Evolutionary conservation across 2,113 vertebrate species (phyloP), one percentile per base, ranked within the genome.

Genomic region (Macroglossus sobrinus): DNA sequence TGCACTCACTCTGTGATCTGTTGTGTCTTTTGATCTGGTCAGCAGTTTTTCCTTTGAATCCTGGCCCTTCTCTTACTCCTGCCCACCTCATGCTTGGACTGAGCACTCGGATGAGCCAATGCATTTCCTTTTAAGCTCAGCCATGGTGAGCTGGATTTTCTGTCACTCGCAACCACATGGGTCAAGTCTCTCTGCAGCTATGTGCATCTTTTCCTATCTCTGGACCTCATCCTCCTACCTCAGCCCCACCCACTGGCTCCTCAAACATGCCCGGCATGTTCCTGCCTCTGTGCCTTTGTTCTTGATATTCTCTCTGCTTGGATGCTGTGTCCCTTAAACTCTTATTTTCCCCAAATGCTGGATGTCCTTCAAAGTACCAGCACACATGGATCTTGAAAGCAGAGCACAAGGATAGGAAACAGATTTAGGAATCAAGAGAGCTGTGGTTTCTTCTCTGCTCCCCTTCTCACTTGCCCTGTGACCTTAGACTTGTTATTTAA

Each of bases 221-320:
- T 11, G 6, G 22, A 7, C 18, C 18, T 30, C 22, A 88, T 5
- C 24, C 8, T 13, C n/a, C 7, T 2, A 3, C 45, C 35, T 12
- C 6, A 22, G n/a, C 9, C 40, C 30, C 28, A 10, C 14, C 0
- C 0, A 16, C 30, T 21, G 50, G 61, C 68, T 66, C 81, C 47
- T 76, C 43, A 5, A 11, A 74, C 16, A 15, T 3, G 11, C 43
- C 21, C 7, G 3, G 33, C 6, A 33, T 1, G 0, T 15, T 38
- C 33, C 57, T 13, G 5, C 3, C 28, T 43, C 35, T 11, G 11
- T 4, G 16, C 13, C 35, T 72, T 66, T 16, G 22, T 21, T 74
- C 45, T 50, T 40, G 9, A 3, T 30, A 12, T 5, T 5, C 35
- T 33, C 64, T 96, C 50, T 38, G 15, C 40, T 21, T 19, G 38